These are phyloP conservation scores for Aculops lycopersici DNA, from an alignment of 1,140 invertebrate species.

Conservation along the genomic window DNA sequence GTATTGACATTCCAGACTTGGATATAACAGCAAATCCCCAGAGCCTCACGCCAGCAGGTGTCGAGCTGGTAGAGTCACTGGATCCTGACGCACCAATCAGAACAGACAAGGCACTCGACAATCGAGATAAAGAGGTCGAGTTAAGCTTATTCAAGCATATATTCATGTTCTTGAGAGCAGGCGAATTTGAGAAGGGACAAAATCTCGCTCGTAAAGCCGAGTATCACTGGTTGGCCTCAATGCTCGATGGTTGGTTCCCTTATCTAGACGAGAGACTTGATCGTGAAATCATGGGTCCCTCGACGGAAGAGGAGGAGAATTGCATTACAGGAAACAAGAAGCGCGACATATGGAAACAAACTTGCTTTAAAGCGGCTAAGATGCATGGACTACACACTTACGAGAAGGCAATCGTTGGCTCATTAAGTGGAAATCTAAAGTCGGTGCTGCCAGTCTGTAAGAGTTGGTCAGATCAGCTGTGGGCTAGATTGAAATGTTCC, in stretches of 20 bases:
- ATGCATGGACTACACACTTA: constrained; percentile 18
- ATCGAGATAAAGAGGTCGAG: constrained; percentile 61
- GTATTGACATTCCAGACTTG: background rate
- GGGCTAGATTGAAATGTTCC: constrained; percentile 29
- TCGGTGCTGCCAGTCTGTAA: constrained; percentile 34
- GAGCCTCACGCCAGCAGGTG: no score
- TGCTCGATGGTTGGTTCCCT: constrained; percentile 58
- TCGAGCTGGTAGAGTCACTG: constrained; percentile 21
- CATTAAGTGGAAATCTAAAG: constrained; percentile 46
- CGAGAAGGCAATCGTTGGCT: constrained; percentile 29
- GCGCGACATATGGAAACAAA: constrained; percentile 60
- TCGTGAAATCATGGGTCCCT: constrained; percentile 17
- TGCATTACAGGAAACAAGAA: constrained; percentile 43
- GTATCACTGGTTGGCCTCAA: constrained; percentile 56
- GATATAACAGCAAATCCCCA: no score
- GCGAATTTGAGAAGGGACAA: constrained; percentile 36
- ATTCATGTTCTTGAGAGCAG: constrained; percentile 45
- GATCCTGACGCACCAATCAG: constrained; percentile 71
- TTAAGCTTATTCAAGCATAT: constrained; percentile 29
- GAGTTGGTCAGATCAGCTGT: constrained; percentile 58
- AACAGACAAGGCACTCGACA: constrained; percentile 34
- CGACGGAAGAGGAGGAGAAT: constrained; percentile 8
- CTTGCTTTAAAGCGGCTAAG: constrained; percentile 36
- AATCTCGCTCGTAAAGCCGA: constrained; percentile 45
- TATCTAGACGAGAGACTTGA: constrained; percentile 44